Evolutionary conservation across 1,140 invertebrate species (phyloP).

Genomic region (Vanessa atalanta): DNA sequence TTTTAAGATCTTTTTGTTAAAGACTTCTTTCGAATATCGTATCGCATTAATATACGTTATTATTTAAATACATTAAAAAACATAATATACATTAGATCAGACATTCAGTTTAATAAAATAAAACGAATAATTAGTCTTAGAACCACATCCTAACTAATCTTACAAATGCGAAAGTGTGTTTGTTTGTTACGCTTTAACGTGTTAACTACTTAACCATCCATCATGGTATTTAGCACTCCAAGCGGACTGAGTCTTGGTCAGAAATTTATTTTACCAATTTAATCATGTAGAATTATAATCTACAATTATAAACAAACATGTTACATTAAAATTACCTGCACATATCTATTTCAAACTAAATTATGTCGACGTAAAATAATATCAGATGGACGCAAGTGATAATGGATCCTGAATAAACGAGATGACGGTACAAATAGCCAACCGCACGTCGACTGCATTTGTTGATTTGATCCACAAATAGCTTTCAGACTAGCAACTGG

Average conservation of each 20-base stretch:
- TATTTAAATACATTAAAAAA: too few relatives aligned
- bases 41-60: too few relatives aligned
- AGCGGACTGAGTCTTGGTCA: too few relatives aligned
- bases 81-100: too few relatives aligned
- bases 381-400: slow-evolving; percentile 34
- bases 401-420: slow-evolving; percentile 52
- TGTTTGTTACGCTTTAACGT: too few relatives aligned
- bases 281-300: too few relatives aligned
- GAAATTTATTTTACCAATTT: too few relatives aligned
- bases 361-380: slow-evolving; percentile 2
- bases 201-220: too few relatives aligned
- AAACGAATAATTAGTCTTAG: background rate
- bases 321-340: background rate
- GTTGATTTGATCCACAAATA: slow-evolving; percentile 29
- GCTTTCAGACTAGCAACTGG: slow-evolving; percentile 14
- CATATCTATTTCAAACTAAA: background rate
- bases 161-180: background rate
- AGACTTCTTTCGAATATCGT: too few relatives aligned
- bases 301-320: background rate
- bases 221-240: too few relatives aligned
- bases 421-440: slow-evolving; percentile 25
- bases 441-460: slow-evolving; percentile 35
- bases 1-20: too few relatives aligned
- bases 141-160: background rate
- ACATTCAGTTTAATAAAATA: too few relatives aligned